Evolutionary conservation across 2,797 vertebrate species (phyloP).

Genomic region (Sciurus carolinensis): DNA sequence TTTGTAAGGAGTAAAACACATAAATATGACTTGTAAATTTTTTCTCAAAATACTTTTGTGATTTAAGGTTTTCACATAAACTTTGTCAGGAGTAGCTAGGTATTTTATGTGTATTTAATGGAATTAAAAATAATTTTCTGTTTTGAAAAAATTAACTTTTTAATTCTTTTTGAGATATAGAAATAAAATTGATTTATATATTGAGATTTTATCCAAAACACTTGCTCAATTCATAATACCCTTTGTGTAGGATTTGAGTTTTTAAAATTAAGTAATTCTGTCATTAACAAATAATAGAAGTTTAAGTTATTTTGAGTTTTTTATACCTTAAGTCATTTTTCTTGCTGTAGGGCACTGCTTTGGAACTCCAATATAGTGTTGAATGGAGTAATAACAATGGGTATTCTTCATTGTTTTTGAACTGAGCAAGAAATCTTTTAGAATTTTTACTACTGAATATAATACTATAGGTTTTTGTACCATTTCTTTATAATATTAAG

Average conservation of each 20-base stretch:
- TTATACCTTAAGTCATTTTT: not conserved
- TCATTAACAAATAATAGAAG: no score
- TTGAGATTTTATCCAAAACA: not conserved
- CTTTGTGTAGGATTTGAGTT: not conserved
- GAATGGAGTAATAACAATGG: not conserved
- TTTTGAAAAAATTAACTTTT: not conserved
- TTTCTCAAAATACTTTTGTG: not conserved
- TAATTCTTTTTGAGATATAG: not conserved
- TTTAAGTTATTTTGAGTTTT: not conserved
- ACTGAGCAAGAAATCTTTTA: not conserved
- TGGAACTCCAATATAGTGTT: not conserved
- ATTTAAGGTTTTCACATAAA: not conserved
- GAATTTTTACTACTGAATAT: not conserved
- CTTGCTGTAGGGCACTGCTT: not conserved
- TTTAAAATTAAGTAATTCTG: not conserved
- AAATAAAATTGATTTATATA: not conserved
- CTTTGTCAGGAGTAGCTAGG: not conserved
- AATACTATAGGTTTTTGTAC: not conserved
- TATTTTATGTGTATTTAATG: not conserved
- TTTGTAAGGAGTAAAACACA: not conserved
- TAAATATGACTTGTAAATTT: not conserved
- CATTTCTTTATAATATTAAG: not conserved
- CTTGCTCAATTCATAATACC: not conserved
- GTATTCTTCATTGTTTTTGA: not conserved
- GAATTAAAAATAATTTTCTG: not conserved